Conservation (phyloP, 2,888 invertebrate genomes). For the Caenorhabditis becei region DNA sequence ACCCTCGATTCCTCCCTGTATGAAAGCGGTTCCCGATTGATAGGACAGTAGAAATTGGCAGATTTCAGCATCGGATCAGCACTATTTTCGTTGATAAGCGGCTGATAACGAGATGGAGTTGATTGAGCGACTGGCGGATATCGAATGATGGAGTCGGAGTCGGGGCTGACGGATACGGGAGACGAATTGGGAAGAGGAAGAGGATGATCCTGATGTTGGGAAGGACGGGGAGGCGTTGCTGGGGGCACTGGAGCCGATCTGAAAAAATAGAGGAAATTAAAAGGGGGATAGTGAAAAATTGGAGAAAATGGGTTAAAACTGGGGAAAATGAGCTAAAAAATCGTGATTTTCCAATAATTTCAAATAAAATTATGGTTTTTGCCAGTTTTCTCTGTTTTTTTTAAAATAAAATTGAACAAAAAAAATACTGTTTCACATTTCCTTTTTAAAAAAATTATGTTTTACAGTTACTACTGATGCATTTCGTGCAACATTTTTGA, state of each 20-base stretch:
- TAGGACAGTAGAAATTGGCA: conserved; percentile 36
- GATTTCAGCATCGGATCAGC: conserved; percentile 33
- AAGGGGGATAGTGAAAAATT: too few relatives aligned
- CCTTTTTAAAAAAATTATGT: too few relatives aligned
- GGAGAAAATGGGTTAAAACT: too few relatives aligned
- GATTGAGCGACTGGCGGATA: not conserved
- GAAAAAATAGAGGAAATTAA: not conserved
- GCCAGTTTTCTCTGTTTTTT: too few relatives aligned
- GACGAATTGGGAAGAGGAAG: not conserved
- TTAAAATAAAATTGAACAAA: too few relatives aligned
- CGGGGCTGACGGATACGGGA: not conserved
- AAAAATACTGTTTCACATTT: too few relatives aligned
- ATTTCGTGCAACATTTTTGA: too few relatives aligned
- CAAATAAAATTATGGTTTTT: not conserved
- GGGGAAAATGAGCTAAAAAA: too few relatives aligned
- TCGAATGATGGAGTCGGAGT: not conserved
- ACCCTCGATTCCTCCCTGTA: conserved; percentile 23
- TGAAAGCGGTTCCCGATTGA: conserved; percentile 46
- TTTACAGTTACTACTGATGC: too few relatives aligned
- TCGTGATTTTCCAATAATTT: not conserved
- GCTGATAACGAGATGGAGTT: not conserved
- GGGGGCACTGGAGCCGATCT: not conserved
- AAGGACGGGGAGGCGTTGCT: not conserved
- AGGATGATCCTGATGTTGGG: not conserved
- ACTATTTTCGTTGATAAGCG: not conserved